Base-by-base conservation (phyloP, 2,888 invertebrate species). In the Volucella inflata region DNA sequence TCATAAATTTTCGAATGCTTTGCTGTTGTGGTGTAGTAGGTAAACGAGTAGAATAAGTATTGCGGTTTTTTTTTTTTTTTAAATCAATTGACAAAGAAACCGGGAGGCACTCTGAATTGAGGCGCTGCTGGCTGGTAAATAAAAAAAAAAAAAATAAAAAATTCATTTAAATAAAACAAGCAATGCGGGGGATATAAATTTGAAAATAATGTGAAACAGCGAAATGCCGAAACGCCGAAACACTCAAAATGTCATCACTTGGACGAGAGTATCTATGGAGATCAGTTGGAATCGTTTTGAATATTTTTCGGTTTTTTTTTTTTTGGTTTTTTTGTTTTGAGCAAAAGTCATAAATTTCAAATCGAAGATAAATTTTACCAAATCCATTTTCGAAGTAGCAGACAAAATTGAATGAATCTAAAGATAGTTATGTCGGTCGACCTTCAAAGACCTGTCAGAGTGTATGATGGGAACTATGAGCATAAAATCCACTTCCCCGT, bases 141-240 rank as follows among this genome's bases (percentile, higher is more conserved):
- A 10, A 16, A 2, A 14, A 36, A 30, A 36, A 4, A 14, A 40
- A 36, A 16, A 36, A 48, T 38, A 71, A 59, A 36, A 67, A 62
- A 46, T 38, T 72, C 17, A 85, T 85, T 85, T 85, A 68, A 85
- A 85, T 85, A 85, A 85, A 81, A 85, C 85, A 85, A 72, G 68
- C 80, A 44, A 68, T 85, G 76, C 71, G 68, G 81, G 76, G 68
- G 81, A 62, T 42, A 85, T 85, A 85, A 85, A 85, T 85, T 81
- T 59, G 71, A 62, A 46, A 84, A 62, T 71, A 85, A 83, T 74
- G 84, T 71, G 76, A 78, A 64, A 74, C 60, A 70, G 70, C 75
- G 67, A 65, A 76, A 84, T 55, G 48, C 44, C 50, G 59, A 74
- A 80, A 84, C 62, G 50, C 44, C 44, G 53, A 74, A 75, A 71